A percentile compares a stretch with the other conserved stretches of the same genome.
Conservation (phyloP, 2,113 vertebrate species). For the Cygnus buccinator region DNA sequence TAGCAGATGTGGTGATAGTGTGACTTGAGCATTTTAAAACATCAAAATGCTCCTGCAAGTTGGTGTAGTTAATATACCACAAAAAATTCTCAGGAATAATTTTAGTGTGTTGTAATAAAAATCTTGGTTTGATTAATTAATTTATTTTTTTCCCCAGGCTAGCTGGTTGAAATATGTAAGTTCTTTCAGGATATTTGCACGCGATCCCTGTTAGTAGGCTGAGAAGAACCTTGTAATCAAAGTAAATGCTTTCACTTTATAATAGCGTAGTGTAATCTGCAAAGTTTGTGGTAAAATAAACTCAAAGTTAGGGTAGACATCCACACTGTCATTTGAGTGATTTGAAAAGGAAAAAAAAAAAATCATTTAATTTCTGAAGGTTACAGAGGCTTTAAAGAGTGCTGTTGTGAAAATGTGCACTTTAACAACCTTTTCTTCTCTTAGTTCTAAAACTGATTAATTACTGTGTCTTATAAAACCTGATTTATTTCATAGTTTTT, state of each 20-base stretch:
- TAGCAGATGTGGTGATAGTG: background rate
- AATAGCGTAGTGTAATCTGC: background rate
- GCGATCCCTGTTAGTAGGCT: rapidly evolving
- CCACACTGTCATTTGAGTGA: background rate
- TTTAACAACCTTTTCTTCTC: slow-evolving; percentile 47
- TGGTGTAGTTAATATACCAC: background rate
- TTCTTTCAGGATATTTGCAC: background rate
- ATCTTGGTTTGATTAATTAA: background rate
- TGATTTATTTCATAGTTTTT: slow-evolving; percentile 85
- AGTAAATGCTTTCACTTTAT: background rate
- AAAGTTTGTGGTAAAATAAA: background rate
- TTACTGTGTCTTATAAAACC: slow-evolving; percentile 80
- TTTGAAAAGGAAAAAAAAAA: background rate
- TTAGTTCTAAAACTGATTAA: slow-evolving; percentile 79
- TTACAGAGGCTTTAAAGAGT: slow-evolving; percentile 22
- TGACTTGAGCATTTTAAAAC: background rate
- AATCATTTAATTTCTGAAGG: background rate
- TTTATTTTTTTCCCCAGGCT: background rate
- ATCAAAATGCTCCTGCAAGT: background rate
- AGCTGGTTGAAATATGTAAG: background rate
- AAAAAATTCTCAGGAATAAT: background rate
- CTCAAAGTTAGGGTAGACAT: background rate
- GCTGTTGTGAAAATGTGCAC: slow-evolving; percentile 4
- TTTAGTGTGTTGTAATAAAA: background rate
- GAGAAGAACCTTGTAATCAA: background rate